Evolutionary conservation across 64 coral and sea anemone species (phyloP), one percentile per base, ranked within the genome.

Genomic region (Porites australiensis): DNA sequence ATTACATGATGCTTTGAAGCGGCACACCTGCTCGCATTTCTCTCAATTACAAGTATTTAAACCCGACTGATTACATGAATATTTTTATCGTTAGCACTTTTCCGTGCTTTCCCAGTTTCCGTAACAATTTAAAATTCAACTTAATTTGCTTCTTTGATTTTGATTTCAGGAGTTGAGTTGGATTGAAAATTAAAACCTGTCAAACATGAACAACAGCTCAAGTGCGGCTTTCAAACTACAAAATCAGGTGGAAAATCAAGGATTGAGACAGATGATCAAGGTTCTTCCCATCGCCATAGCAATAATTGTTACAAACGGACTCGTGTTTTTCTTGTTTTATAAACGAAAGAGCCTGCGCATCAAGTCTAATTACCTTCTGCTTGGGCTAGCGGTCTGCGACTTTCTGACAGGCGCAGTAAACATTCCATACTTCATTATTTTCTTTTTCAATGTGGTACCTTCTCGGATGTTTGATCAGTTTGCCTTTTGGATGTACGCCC

Each of bases 341-440:
- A 83, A 52, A 18, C 73, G 20, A 69, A 89, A 77, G 77, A 47
- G 3, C 14, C 61, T 96, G 0, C 90, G 95, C 3, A 96, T 70
- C 49, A 16, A 86, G 19, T 75, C 89, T 44, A 96, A 96, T 80
- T 84, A 83, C 86, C 50, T 96, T 50, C 86, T 96, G 13, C 70
- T 96, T 47, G 92, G 95, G 6, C 77, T 96, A 1, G 95, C 95
- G 8, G 44, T 93, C 13, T 88, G 88, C 16, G 95, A 96, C 78
- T 96, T 96, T 23, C 47, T 96, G 6, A 96, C 86, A 23, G 95
- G 95, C 13, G 51, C 72, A 48, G 50, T 96, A 4, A 93, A 93
- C 20, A 89, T 93, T 50, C 91, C 91, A 54, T 77, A 86, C n/a
- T 86, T 87, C 50, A 52, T 93, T 7, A 60, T 75, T 44, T 61